Base-by-base conservation (phyloP, 2,113 vertebrate genomes). In the Girardinichthys multiradiatus region DNA sequence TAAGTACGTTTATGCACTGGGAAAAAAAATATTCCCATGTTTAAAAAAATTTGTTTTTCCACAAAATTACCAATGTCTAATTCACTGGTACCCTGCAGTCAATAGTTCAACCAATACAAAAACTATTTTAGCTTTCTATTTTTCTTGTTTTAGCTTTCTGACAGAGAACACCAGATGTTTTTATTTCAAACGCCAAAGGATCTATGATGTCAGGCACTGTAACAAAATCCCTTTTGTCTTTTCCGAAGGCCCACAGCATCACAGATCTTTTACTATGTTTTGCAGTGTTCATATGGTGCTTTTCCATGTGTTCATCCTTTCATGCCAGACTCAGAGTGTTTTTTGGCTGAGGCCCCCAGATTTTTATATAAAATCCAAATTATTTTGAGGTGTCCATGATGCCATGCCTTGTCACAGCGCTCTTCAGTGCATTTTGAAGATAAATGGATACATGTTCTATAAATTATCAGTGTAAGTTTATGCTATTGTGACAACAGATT, bases 391-490 rank as follows among this genome's bases (percentile, higher is more conserved):
- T 42, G 12, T 39, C 37, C 2, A 39, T 15, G 37, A 39, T 13
- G 4, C 37, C 3, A 15, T 19, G 42, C 39, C 14, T 42, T 42
- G 3, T 17, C 3, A 42, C 42, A 45, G 42, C 17, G 1, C 17
- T 42, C 24, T 35, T 66, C 54, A 73, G 60, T 77, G 21, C 73
- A 57, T 57, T 75, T 73, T 60, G 28, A 31, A 24, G 31, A 61
- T 31, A 61, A 10, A 61, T 15, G 15, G 42, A 45, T 45, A 45
- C 9, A 31, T 10, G 14, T 21, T 9, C 2, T 61, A 58, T 13
- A 24, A 24, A 24, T 7, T 7, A 24, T 54, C 10, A 5, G 12
- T 14, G 37, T 13, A 8, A 54, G 21, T 48, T 48, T 54, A 54
- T 54, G 6, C 24, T 17, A 19, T 33, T 45, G 42, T 45, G 17